Evolutionary conservation across 2,888 invertebrate genomes (phyloP).

Genomic region (Hypercompe scribonia): DNA sequence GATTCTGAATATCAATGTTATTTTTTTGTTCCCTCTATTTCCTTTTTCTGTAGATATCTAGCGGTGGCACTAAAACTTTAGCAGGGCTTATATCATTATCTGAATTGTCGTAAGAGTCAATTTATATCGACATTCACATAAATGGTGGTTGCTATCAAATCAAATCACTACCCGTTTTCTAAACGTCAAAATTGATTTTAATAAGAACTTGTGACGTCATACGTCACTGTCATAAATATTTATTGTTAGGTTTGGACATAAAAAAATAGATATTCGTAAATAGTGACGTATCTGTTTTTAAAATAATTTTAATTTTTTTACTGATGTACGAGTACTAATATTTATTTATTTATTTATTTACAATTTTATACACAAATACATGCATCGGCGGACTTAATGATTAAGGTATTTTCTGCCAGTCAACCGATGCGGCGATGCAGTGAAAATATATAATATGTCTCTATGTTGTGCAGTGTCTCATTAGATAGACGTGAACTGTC

Average conservation of each 20-base stretch:
- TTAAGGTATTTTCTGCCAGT: too few relatives aligned
- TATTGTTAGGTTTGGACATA: neutral
- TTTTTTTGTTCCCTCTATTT: neutral
- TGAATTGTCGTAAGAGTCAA: neutral
- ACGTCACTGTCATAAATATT: neutral
- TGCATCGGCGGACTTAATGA: too few relatives aligned
- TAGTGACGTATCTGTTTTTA: too few relatives aligned
- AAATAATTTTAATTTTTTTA: too few relatives aligned
- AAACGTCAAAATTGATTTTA: neutral
- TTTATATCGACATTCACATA: neutral
- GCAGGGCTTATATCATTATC: neutral
- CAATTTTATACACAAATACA: too few relatives aligned
- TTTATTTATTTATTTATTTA: too few relatives aligned
- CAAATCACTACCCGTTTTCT: neutral
- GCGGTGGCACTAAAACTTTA: neutral
- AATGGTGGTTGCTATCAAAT: neutral
- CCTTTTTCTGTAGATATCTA: neutral
- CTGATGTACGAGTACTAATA: too few relatives aligned
- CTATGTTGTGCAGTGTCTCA: too few relatives aligned
- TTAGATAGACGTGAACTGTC: too few relatives aligned
- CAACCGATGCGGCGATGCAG: too few relatives aligned
- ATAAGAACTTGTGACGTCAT: neutral
- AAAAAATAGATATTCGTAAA: too few relatives aligned
- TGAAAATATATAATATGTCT: too few relatives aligned
- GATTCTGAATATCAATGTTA: slow-evolving; percentile 15